A percentile compares a stretch with the other conserved stretches of the same genome.
Evolutionary conservation across 2,888 invertebrate species (phyloP).

Genomic region (Gandaritis pyraliata): DNA sequence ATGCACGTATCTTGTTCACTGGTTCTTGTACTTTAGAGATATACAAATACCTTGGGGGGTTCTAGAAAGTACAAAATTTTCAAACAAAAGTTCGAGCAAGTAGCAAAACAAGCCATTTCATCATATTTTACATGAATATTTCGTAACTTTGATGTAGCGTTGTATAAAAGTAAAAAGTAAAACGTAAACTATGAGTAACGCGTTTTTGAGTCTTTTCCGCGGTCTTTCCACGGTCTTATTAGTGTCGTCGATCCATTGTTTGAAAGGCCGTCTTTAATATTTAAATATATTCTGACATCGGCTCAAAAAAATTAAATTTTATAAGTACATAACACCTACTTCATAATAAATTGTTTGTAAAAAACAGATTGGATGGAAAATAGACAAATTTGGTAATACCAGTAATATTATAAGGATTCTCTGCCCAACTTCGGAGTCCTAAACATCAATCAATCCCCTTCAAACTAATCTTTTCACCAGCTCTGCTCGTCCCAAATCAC

Average conservation of each 20-base stretch:
- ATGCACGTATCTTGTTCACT: not conserved
- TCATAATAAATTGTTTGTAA: too few relatives aligned
- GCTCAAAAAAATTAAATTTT: too few relatives aligned
- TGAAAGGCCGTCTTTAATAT: too few relatives aligned
- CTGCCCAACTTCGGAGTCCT: too few relatives aligned
- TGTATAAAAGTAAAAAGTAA: not conserved
- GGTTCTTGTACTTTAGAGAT: not conserved
- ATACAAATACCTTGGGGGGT: not conserved
- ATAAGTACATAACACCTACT: too few relatives aligned
- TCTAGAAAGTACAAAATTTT: constrained; percentile 1
- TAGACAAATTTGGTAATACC: too few relatives aligned
- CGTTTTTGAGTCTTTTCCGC: too few relatives aligned
- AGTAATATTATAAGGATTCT: too few relatives aligned
- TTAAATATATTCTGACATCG: too few relatives aligned
- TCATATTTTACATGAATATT: constrained; percentile 3
- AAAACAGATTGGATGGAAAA: too few relatives aligned
- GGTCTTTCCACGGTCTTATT: too few relatives aligned
- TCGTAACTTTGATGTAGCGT: not conserved
- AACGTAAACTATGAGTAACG: not conserved
- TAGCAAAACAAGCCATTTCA: constrained; percentile 1
- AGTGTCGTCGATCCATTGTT: too few relatives aligned
- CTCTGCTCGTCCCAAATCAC: constrained; percentile 8
- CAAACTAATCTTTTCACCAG: constrained; percentile 1
- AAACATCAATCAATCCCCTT: constrained; percentile 1
- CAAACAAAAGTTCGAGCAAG: constrained; percentile 2